Evolutionary conservation across 1,140 invertebrate species (phyloP).

Genomic region (Calycopis cecrops): DNA sequence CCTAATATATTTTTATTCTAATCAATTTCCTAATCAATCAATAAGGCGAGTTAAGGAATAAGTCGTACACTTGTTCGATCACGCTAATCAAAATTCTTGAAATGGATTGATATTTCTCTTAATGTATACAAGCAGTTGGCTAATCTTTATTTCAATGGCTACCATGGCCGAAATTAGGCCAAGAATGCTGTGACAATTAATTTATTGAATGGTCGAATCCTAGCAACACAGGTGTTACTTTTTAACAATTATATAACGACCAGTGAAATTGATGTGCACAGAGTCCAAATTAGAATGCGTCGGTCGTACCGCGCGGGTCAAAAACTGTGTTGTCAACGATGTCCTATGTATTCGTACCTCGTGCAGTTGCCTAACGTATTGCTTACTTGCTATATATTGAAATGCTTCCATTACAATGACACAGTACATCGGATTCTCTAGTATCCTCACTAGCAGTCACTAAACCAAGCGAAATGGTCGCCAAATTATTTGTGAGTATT

Average conservation of each 20-base stretch:
- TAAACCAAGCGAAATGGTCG: slow-evolving; percentile 73
- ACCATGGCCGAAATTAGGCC: no score
- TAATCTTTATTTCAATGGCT: no score
- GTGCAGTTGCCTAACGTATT: slow-evolving; percentile 54
- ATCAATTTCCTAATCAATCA: no score
- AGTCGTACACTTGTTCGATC: no score
- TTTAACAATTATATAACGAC: slow-evolving; percentile 54
- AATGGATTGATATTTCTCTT: no score
- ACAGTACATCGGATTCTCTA: slow-evolving; percentile 54
- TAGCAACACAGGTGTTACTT: slow-evolving; percentile 26
- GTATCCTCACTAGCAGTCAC: slow-evolving; percentile 61
- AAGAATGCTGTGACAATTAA: no score
- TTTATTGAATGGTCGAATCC: no score
- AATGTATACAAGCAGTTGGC: no score
- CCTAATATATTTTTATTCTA: no score
- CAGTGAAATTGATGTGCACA: slow-evolving; percentile 57
- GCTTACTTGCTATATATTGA: slow-evolving; percentile 57
- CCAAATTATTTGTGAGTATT: slow-evolving; percentile 76
- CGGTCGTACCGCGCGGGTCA: slow-evolving; percentile 53
- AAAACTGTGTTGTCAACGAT: slow-evolving; percentile 50
- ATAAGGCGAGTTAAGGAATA: no score
- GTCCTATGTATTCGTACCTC: slow-evolving; percentile 40
- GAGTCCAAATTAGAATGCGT: slow-evolving; percentile 65
- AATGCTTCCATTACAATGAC: slow-evolving; percentile 40
- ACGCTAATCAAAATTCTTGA: no score